phyloP scores from a whole-genome alignment of 2,797 vertebrate species.

The Uromys caudimaculatus region DNA sequence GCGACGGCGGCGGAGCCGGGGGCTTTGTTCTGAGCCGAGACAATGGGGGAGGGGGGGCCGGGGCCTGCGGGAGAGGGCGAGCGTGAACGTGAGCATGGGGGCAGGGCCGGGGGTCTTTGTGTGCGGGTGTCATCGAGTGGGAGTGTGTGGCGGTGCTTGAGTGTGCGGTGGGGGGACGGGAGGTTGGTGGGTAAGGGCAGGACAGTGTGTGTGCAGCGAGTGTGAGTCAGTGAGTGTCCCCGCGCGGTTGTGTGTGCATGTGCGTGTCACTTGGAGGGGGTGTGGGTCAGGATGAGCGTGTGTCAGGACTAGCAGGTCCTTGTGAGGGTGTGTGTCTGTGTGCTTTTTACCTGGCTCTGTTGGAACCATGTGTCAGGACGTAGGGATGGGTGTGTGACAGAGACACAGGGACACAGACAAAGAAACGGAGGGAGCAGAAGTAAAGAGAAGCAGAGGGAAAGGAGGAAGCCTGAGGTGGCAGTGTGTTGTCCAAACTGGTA shows the following conservation, averaged over 20 bases:
- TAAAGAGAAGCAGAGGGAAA: slow-evolving; percentile 5
- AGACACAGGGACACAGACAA: slow-evolving; percentile 78
- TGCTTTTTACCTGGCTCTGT: slow-evolving; percentile 24
- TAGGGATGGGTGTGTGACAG: slow-evolving; percentile 76
- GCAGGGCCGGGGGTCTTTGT: slow-evolving; percentile 80
- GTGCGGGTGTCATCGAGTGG: slow-evolving; percentile 70
- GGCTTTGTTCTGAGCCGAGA: slow-evolving; percentile 85
- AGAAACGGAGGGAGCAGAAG: slow-evolving; percentile 65
- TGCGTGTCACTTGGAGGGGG: slow-evolving; percentile 60
- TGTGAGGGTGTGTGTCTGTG: slow-evolving; percentile 60
- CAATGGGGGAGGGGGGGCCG: slow-evolving; percentile 80
- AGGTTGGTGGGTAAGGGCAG: background rate
- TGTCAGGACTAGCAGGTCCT: slow-evolving; percentile 27
- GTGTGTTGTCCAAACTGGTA: background rate
- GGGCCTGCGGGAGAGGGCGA: slow-evolving; percentile 74
- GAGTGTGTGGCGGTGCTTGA: background rate
- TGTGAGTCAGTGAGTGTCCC: slow-evolving; percentile 69
- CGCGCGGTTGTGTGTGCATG: background rate
- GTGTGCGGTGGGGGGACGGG: background rate
- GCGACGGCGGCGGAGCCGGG: slow-evolving; percentile 68
- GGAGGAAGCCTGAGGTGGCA: background rate
- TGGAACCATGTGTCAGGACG: slow-evolving; percentile 77
- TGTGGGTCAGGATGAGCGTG: slow-evolving; percentile 52
- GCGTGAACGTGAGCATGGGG: slow-evolving; percentile 71
- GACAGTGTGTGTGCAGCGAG: slow-evolving; percentile 33